Base-by-base conservation (phyloP, 2,797 vertebrate species). In the Synanceia verrucosa region DNA sequence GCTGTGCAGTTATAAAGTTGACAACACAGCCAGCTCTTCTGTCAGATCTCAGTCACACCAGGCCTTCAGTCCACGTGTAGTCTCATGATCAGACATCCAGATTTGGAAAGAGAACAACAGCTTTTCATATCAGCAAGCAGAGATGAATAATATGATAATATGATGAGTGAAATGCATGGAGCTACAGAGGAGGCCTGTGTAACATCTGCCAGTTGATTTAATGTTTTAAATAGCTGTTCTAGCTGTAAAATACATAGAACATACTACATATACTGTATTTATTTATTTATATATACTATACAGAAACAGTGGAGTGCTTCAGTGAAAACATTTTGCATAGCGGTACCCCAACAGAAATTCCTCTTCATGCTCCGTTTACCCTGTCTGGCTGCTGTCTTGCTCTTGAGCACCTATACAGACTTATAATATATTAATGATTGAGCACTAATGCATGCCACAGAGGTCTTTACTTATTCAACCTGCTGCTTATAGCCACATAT, bases 281-380 rank as follows among this genome's bases (percentile, higher is more conserved):
- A n/a, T n/a, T n/a, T n/a, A n/a, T n/a, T n/a, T n/a, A 12, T 9
- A 10, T 5, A 19, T 1, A 24, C n/a, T 31, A 13, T 46, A 33
- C 16, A n/a, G 1, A 12, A n/a, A 6, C 13, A 36, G 29, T 41
- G 55, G 11, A 36, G 28, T 23, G 51, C 63, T 16, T 43, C 13
- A n/a, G 31, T 51, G 16, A 18, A 44, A 12, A 24, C 31, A 2
- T 11, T 88, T 87, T 88, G 63, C 76, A 83, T 82, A 70, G 28
- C 64, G 62, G 52, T 79, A 60, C 29, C 65, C 46, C 47, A 55
- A 37, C 13, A 12, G 36, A 71, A 67, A 69, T 57, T 63, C 36
- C 69, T 65, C 31, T 74, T n/a, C 24, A 13, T 51, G 21, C 10
- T 57, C 23, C 19, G 5, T 16, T 52, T 24, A 16, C 13, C 9